These are phyloP conservation scores for Chouioia cunea DNA, from an alignment of 2,888 invertebrate species.

Conservation along the genomic window DNA sequence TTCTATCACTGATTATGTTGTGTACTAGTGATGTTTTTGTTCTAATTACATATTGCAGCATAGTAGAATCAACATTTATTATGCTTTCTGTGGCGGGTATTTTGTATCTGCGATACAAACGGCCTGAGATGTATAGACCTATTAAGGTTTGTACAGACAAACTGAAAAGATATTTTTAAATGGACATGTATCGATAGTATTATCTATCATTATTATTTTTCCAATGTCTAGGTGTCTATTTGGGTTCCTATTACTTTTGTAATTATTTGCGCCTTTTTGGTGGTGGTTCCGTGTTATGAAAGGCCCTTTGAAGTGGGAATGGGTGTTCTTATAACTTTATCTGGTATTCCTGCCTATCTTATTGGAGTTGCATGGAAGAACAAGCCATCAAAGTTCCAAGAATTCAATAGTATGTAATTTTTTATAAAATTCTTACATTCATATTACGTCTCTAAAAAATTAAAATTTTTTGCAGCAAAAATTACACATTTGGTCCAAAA, in stretches of 20 bases:
- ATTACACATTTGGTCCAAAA: constrained; percentile 78
- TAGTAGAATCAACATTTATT: constrained; percentile 93
- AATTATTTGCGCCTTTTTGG: constrained; percentile 80
- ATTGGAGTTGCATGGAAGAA: constrained; percentile 77
- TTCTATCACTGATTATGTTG: constrained; percentile 87
- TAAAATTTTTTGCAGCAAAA: constrained; percentile 69
- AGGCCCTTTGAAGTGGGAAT: constrained; percentile 84
- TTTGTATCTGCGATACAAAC: constrained; percentile 84
- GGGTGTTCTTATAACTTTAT: constrained; percentile 83
- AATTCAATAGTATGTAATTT: constrained; percentile 73
- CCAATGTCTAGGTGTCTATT: constrained; percentile 74
- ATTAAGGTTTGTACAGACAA: constrained; percentile 77
- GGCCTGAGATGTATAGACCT: constrained; percentile 83
- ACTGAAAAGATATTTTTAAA: constrained; percentile 4
- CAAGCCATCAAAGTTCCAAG: constrained; percentile 75
- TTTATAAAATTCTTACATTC: not conserved
- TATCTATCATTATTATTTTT: constrained; percentile 21
- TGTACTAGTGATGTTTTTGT: constrained; percentile 86
- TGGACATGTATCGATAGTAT: not conserved
- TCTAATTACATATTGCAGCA: constrained; percentile 91
- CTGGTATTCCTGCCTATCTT: constrained; percentile 87
- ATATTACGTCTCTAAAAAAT: not conserved
- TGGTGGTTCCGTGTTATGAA: constrained; percentile 83
- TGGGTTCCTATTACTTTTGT: constrained; percentile 85
- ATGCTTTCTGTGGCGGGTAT: constrained; percentile 88